These are phyloP conservation scores for Bhutanitis thaidina DNA, from an alignment of 2,888 invertebrate genomes.

Conservation along the genomic window DNA sequence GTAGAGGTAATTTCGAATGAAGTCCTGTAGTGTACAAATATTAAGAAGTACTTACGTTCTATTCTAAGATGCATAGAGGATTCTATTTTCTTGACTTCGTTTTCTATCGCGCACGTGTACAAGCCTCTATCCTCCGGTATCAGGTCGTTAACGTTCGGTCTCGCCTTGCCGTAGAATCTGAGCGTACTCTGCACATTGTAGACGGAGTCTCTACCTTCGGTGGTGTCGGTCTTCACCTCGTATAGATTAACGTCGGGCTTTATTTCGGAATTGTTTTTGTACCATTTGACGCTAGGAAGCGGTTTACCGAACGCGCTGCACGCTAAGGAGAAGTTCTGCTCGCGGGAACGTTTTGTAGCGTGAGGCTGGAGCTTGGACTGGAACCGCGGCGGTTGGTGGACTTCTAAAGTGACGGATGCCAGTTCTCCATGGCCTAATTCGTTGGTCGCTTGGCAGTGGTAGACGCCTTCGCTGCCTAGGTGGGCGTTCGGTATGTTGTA, in stretches of 20 bases:
- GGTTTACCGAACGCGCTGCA: slow-evolving; percentile 95
- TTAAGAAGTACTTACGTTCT: slow-evolving; percentile 84
- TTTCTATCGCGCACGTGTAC: slow-evolving; percentile 93
- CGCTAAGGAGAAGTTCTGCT: slow-evolving; percentile 87
- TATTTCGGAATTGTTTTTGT: slow-evolving; percentile 91
- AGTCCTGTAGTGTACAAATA: too few species aligned
- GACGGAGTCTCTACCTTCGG: slow-evolving; percentile 88
- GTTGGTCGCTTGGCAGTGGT: slow-evolving; percentile 94
- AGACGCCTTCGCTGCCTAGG: slow-evolving; percentile 91
- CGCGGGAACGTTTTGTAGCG: slow-evolving; percentile 88
- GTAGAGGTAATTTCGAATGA: too few species aligned
- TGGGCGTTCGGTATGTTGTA: slow-evolving; percentile 93
- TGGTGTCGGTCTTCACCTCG: slow-evolving; percentile 88
- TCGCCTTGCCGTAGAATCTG: slow-evolving; percentile 88
- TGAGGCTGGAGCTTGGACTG: slow-evolving; percentile 90
- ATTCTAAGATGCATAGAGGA: slow-evolving; percentile 94
- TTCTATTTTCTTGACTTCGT: slow-evolving; percentile 92
- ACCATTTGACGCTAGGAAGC: slow-evolving; percentile 90
- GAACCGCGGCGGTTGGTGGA: slow-evolving; percentile 93
- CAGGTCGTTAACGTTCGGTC: slow-evolving; percentile 87
- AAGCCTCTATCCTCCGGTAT: slow-evolving; percentile 92
- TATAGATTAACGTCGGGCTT: slow-evolving; percentile 88
- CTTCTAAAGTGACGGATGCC: slow-evolving; percentile 90
- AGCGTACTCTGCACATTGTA: slow-evolving; percentile 91
- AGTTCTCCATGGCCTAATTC: slow-evolving; percentile 92